Base-by-base conservation (phyloP, 2,797 vertebrate species). In the Cyprinodon diabolis region DNA sequence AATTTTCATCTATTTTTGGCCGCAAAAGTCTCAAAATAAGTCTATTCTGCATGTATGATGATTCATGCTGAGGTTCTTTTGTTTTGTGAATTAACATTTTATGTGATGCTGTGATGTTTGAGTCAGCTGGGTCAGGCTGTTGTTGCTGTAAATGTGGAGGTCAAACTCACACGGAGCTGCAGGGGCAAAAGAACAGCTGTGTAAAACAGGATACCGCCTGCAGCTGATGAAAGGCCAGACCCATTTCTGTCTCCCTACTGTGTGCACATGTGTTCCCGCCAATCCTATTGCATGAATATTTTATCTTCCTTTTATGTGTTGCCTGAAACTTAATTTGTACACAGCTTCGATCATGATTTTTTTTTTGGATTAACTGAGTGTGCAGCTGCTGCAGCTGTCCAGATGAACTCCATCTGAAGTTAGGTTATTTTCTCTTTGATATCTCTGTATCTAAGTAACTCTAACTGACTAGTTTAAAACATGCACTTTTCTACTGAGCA, bases 181-280 rank as follows among this genome's bases (percentile, higher is more conserved):
- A 66, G 87, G 91, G 82, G 54, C 55, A 80, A 81, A 86, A 81
- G 76, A 91, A 91, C 91, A 92, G 90, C 91, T 93, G 91, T 85
- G 75, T 0, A 4, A 78, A 83, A 74, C 5, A 7, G 71, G 73
- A 85, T 78, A 35, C 17, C 0, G 90, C 90, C 91, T 72, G 57
- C 77, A 90, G 89, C 87, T 73, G 76, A 72, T 70, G 69, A 84
- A 75, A 80, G 79, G 80, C 85, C 68, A 77, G 74, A 67, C 69
- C 55, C 37, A 62, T 73, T 81, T 77, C 60, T 77, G 65, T 84
- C 78, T 80, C 71, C 71, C 76, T 75, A 78, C 80, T 35, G 62
- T 70, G 72, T 37, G 58, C 71, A 77, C 80, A 72, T 72, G 73
- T 70, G 72, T 60, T 72, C 54, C 3, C 21, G 75, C 74, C 37